Conservation (phyloP, 2,888 invertebrate genomes). For the Drosophila planitibia region DNA sequence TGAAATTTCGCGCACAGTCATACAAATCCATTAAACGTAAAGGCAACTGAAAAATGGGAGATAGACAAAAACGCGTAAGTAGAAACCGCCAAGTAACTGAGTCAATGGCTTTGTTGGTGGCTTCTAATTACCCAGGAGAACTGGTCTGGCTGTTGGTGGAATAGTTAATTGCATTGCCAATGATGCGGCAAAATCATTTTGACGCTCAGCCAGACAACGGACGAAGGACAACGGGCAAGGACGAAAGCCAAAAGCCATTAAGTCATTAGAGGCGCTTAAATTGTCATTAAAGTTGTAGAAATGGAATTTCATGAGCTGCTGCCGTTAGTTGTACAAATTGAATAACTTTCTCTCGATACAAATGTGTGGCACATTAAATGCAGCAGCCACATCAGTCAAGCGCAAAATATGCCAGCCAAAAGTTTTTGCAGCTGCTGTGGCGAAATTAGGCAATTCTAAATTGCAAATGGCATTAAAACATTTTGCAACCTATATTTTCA, state of each 20-base stretch:
- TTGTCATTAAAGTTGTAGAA: constrained; percentile 64
- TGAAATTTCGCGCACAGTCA: constrained; percentile 75
- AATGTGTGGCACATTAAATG: constrained; percentile 39
- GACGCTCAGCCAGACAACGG: constrained; percentile 37
- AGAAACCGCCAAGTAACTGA: constrained; percentile 31
- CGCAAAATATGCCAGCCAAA: constrained; percentile 20
- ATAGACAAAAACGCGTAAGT: constrained; percentile 13
- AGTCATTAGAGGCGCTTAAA: constrained; percentile 72
- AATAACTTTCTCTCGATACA: constrained; percentile 24
- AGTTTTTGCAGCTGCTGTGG: constrained; percentile 16
- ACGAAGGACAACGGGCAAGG: constrained; percentile 8
- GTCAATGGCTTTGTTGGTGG: constrained; percentile 14
- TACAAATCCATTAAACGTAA: constrained; percentile 60
- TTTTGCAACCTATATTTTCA: constrained; percentile 47
- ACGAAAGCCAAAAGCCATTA: constrained; percentile 54
- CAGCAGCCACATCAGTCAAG: constrained; percentile 2
- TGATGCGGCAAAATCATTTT: constrained; percentile 76
- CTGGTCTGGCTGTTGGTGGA: constrained; percentile 21
- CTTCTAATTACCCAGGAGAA: constrained; percentile 63
- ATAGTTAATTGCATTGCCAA: constrained; percentile 75
- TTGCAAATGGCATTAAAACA: constrained; percentile 69
- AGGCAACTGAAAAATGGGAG: constrained; percentile 18
- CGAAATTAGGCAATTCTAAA: constrained; percentile 68
- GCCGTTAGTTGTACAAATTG: constrained; percentile 19
- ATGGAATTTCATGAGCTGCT: constrained; percentile 41